Evolutionary conservation across 2,797 vertebrate genomes (phyloP).

Genomic region (Garrulus glandarius): DNA sequence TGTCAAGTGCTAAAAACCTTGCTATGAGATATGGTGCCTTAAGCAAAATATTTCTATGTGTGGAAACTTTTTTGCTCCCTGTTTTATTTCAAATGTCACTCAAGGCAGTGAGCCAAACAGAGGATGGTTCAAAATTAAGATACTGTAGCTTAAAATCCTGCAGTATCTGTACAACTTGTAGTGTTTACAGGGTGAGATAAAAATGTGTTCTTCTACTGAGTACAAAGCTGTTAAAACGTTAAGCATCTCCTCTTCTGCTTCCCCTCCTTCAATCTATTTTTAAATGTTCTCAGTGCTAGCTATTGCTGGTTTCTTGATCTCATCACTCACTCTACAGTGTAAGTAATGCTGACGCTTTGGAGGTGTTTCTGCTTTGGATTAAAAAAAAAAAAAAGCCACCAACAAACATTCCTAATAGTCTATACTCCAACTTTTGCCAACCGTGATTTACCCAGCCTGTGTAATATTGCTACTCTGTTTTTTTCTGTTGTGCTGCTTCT

Average conservation of each 20-base stretch:
- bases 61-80: neutral
- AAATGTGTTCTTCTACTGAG: neutral
- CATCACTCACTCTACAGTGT: neutral
- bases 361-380: constrained; percentile 27
- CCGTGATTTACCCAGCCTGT: neutral
- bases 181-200: neutral
- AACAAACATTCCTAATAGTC: neutral
- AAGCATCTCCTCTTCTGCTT: neutral
- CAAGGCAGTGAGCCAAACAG: neutral
- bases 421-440: neutral
- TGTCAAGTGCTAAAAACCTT: neutral
- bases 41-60: neutral
- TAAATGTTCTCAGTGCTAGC: neutral
- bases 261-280: constrained; percentile 2
- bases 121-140: neutral
- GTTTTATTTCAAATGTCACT: constrained; percentile 18
- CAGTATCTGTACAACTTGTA: neutral
- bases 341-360: neutral
- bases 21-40: neutral
- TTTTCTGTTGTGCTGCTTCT: neutral
- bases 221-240: neutral
- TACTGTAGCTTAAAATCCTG: neutral
- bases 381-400: neutral
- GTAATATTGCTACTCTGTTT: neutral
- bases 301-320: constrained; percentile 23